Conservation (phyloP, 2,113 vertebrate genomes). For the Varanus salvator region DNA sequence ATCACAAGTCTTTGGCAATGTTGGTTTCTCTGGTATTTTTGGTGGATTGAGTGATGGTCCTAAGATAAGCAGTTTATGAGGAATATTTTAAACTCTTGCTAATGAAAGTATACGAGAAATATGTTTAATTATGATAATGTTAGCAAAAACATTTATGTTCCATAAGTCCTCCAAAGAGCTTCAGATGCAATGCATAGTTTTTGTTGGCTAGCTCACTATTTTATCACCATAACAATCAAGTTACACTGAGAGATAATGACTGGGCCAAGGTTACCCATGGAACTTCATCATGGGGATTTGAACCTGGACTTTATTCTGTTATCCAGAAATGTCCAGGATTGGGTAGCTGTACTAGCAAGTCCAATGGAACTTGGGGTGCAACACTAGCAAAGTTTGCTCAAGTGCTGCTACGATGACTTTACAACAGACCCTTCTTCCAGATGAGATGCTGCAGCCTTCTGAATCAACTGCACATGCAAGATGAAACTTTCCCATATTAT, state of each 20-base stretch:
- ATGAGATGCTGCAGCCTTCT: neutral
- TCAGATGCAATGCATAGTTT: neutral
- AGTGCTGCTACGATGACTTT: neutral
- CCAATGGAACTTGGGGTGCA: neutral
- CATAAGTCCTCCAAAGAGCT: neutral
- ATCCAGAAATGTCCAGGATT: neutral
- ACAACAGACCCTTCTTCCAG: neutral
- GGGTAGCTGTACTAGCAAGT: neutral
- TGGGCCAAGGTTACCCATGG: neutral
- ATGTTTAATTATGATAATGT: too few relatives aligned
- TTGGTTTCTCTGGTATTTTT: conserved; percentile 56
- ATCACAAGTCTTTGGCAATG: conserved; percentile 80
- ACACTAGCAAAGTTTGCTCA: neutral
- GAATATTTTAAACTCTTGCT: neutral
- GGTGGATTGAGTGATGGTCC: conserved; percentile 56
- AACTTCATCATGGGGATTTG: neutral
- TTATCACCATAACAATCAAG: neutral
- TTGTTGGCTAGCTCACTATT: neutral
- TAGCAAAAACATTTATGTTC: too few relatives aligned
- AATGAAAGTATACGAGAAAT: too few relatives aligned
- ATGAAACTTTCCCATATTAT: neutral
- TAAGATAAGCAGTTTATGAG: conserved; percentile 35
- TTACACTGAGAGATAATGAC: neutral
- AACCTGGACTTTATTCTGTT: neutral
- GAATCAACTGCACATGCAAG: neutral